phyloP scores from a whole-genome alignment of 2,888 invertebrate species.

The Chaetoderma sp. region DNA sequence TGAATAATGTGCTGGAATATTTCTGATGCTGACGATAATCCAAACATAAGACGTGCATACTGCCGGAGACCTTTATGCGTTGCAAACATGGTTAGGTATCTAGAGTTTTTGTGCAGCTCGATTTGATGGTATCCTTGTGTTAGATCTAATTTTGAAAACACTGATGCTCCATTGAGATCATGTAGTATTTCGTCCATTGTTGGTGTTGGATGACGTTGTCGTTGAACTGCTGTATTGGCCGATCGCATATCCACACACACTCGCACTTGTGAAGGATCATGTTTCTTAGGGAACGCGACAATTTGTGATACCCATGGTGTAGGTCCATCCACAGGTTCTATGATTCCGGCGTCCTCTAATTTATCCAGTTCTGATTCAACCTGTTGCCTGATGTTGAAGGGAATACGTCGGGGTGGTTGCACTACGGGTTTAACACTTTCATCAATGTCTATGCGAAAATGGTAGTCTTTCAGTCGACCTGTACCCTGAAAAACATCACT shows the following conservation, averaged over 20 bases:
- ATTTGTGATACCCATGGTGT: slow-evolving; percentile 25
- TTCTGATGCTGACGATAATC: slow-evolving; percentile 38
- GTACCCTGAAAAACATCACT: slow-evolving; percentile 30
- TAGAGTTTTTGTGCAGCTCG: slow-evolving; percentile 37
- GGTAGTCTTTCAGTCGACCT: slow-evolving; percentile 26
- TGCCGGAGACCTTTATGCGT: slow-evolving; percentile 38
- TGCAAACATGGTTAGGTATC: slow-evolving; percentile 45
- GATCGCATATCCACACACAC: too few relatives aligned
- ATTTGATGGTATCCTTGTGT: slow-evolving; percentile 44
- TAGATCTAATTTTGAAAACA: slow-evolving; percentile 45
- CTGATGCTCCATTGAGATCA: slow-evolving; percentile 22
- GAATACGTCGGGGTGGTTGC: slow-evolving; percentile 19
- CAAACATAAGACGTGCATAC: slow-evolving; percentile 41
- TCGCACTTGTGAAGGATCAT: too few relatives aligned
- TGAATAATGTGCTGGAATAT: slow-evolving; percentile 35
- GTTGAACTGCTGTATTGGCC: too few relatives aligned
- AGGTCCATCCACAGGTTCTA: slow-evolving; percentile 19
- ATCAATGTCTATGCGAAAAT: slow-evolving; percentile 18
- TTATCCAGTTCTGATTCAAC: slow-evolving; percentile 22
- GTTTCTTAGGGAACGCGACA: too few relatives aligned
- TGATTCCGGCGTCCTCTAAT: slow-evolving; percentile 13
- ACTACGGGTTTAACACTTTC: slow-evolving; percentile 25
- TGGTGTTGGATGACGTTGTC: too few relatives aligned
- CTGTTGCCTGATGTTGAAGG: slow-evolving; percentile 19
- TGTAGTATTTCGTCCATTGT: slow-evolving; percentile 39